Percentiles rank a stretch among this genome's conserved stretches.
Evolutionary conservation across 2,797 vertebrate genomes (phyloP).

Genomic region (Enteromius argenteus): DNA sequence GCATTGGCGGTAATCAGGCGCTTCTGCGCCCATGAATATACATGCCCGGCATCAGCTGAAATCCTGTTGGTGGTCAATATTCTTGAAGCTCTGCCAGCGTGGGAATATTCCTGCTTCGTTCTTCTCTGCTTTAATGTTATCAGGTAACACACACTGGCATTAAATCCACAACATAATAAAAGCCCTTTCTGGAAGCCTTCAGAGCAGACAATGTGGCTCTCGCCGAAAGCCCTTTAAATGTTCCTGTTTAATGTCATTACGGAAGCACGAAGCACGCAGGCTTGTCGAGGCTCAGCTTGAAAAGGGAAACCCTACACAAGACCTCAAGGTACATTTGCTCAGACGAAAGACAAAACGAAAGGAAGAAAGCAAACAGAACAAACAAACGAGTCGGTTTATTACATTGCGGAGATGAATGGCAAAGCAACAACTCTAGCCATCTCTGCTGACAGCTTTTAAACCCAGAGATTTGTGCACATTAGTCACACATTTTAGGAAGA

Average conservation of each 20-base stretch:
- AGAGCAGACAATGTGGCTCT: conserved; percentile 79
- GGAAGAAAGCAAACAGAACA: conserved; percentile 67
- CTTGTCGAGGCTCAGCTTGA: conserved; percentile 69
- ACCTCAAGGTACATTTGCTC: conserved; percentile 82
- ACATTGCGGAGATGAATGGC: conserved; percentile 74
- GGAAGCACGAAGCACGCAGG: conserved; percentile 73
- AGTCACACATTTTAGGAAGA: conserved; percentile 87
- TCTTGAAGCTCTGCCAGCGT: conserved; percentile 79
- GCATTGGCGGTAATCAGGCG: conserved; percentile 81
- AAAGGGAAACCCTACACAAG: conserved; percentile 79
- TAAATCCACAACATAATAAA: conserved; percentile 83
- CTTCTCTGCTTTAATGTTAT: conserved; percentile 82
- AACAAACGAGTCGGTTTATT: conserved; percentile 79
- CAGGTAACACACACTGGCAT: conserved; percentile 86
- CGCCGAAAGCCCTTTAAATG: conserved; percentile 83
- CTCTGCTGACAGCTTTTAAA: conserved; percentile 81
- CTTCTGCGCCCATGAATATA: conserved; percentile 75
- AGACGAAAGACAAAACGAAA: conserved; percentile 69
- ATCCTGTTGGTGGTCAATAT: conserved; percentile 85
- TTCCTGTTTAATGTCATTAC: conserved; percentile 84
- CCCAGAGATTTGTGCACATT: conserved; percentile 86
- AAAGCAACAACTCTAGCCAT: conserved; percentile 79
- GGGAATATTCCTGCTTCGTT: conserved; percentile 72
- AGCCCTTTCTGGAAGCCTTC: conserved; percentile 82
- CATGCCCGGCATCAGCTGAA: conserved; percentile 76